These are phyloP conservation scores for Monopis laevigella DNA, from an alignment of 2,888 invertebrate species.

Conservation along the genomic window DNA sequence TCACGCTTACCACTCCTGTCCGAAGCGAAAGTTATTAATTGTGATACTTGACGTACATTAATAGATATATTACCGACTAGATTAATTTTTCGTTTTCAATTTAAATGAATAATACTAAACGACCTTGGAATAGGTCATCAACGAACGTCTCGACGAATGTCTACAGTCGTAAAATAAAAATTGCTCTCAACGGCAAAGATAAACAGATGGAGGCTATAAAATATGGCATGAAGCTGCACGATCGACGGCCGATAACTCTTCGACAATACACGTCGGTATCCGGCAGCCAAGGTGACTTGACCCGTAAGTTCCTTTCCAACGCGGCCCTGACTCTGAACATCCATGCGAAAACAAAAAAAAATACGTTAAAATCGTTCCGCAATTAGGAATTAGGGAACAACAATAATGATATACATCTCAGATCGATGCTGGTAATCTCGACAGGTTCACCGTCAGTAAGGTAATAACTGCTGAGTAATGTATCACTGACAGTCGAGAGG, in stretches of 20 bases:
- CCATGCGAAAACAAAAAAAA: constrained; percentile 1
- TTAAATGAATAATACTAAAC: background rate
- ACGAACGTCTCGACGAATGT: constrained; percentile 55
- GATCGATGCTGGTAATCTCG: too few species aligned
- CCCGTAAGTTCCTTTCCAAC: constrained; percentile 49
- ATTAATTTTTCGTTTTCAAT: too few species aligned
- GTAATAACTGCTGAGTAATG: constrained; percentile 27
- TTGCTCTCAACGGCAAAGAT: constrained; percentile 44
- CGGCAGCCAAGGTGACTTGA: constrained; percentile 62
- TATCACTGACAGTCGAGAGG: constrained; percentile 33
- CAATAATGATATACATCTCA: too few species aligned
- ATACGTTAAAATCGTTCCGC: too few species aligned
- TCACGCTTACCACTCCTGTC: constrained; percentile 1
- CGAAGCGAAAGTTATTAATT: constrained; percentile 1
- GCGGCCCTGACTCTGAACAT: constrained; percentile 29
- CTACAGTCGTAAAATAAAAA: constrained; percentile 58
- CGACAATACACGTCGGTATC: constrained; percentile 47
- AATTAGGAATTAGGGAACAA: too few species aligned
- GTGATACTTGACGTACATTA: background rate
- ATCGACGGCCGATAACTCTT: constrained; percentile 61
- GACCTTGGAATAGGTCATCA: constrained; percentile 49
- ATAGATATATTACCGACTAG: too few species aligned
- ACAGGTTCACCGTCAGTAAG: too few species aligned
- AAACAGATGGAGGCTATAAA: constrained; percentile 49
- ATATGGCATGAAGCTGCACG: constrained; percentile 53